phyloP scores from a whole-genome alignment of 2,888 invertebrate genomes.

The Protodeltote pygarga region DNA sequence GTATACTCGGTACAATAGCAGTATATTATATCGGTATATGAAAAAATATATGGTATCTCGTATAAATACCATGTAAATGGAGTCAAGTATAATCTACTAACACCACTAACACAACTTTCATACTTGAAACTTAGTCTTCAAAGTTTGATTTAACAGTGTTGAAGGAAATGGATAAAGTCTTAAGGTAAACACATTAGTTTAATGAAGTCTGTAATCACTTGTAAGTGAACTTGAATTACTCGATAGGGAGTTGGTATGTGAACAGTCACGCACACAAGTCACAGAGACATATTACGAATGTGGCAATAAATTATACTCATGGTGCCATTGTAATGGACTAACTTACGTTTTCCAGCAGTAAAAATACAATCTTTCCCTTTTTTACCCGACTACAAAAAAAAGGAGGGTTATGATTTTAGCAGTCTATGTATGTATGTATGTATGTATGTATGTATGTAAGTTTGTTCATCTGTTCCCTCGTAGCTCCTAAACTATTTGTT shows the following conservation, averaged over 20 bases:
- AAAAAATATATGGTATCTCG: no score
- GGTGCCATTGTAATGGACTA: not conserved
- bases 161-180: conserved; percentile 56
- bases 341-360: no score
- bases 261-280: conserved; percentile 8
- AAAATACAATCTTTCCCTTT: no score
- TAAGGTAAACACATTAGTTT: conserved; percentile 64
- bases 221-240: conserved; percentile 13
- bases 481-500: no score
- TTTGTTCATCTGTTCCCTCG: no score
- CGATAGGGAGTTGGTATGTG: conserved; percentile 3
- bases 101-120: conserved; percentile 7
- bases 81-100: conserved; percentile 8
- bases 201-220: conserved; percentile 60
- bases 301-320: not conserved
- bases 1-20: no score
- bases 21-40: no score
- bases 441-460: no score
- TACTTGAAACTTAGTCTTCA: conserved; percentile 11
- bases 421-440: no score
- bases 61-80: no score
- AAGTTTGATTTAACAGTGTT: conserved; percentile 33
- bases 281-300: conserved; percentile 8
- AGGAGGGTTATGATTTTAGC: no score
- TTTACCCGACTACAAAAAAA: no score